Evolutionary conservation across 64 coral and sea anemone species (phyloP), one percentile per base, ranked within the genome.

Genomic region (Catalaphyllia jardinei): DNA sequence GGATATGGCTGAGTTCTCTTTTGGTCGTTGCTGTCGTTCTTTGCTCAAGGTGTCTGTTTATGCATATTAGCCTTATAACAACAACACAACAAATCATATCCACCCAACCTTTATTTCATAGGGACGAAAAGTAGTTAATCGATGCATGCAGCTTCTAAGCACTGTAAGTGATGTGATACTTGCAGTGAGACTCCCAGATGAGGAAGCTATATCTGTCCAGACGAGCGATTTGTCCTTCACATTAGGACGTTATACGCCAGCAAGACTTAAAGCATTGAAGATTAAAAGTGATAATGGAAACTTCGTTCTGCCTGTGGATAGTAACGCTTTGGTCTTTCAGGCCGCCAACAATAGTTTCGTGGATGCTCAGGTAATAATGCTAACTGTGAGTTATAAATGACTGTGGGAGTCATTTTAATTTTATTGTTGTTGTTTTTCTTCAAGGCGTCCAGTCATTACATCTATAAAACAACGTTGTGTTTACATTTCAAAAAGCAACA

Each of bases 111-210:
- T 73, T 73, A n/a, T 31, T 13, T 30, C 15, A 2, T 16, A 73
- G 71, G 71, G 71, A 30, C 29, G 12, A 29, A 3, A 29, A 13
- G n/a, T 31, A 13, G 71, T 73, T 73, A 73, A 28, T 31, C 71
- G 71, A 1, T 73, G 71, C 28, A 73, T 73, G 29, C 24, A 73
- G 10, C 71, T 73, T 73, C 25, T 73, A n/a, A 73, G 13, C 71
- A 31, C n/a, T 30, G 71, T 73, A 12, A 73, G 71, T 73, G 71
- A 73, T 73, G 71, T 29, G 29, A 27, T 73, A 73, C 71, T 73
- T 7, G 71, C 29, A 30, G 10, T 30, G 2, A 73, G 13, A 29
- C 71, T 73, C 8, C 71, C 71, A 2, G 27, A 31, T 31, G 71
- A 73, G 29, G 71, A 73, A 73, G 14, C 9, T 31, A 30, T 73